Evolutionary conservation across 2,888 invertebrate genomes (phyloP), one percentile per base, ranked within the genome.

Genomic region (Mimachlamys varia): DNA sequence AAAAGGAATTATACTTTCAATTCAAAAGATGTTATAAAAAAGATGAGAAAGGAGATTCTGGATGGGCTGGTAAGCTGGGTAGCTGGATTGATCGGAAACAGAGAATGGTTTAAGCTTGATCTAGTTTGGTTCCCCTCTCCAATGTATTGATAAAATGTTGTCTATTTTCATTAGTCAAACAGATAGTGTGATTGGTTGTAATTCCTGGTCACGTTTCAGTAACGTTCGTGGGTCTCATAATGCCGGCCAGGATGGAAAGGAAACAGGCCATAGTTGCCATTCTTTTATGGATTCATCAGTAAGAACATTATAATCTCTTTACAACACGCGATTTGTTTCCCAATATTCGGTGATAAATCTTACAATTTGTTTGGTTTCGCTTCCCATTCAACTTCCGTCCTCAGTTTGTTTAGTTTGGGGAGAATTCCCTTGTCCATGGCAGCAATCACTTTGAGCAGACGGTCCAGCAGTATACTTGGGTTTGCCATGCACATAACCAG

Each of bases 331-430:
- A 76, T 76, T 33, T 76, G 76, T 76, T 22, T 76, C 76, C 76
- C 58, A 58, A 58, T 19, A 58, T 58, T 33, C 76, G 27, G 33
- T 33, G 76, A 76, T 76, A 76, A 58, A 76, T 76, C 33, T 33
- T 76, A 7, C 33, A 76, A 33, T 76, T 76, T 76, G 76, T 76
- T 76, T 76, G 76, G 76, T 76, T 76, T 62, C 62, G n/a, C 19
- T n/a, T 76, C 33, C 76, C 19, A 58, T 58, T 58, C 58, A 58
- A 58, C 58, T 58, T 58, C 58, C 58, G 7, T 58, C n/a, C 58
- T 58, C 22, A 19, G 13, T 58, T 7, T 22, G 22, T 58, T 19
- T 10, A 58, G 58, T 58, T 19, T 58, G n/a, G 58, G 19, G 58
- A 22, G 0, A 19, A 58, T 22, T 58, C 53, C 19, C 17, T 19